These are phyloP conservation scores for Temnothorax unifasciatus DNA, from an alignment of 2,888 invertebrate genomes.

Conservation along the genomic window DNA sequence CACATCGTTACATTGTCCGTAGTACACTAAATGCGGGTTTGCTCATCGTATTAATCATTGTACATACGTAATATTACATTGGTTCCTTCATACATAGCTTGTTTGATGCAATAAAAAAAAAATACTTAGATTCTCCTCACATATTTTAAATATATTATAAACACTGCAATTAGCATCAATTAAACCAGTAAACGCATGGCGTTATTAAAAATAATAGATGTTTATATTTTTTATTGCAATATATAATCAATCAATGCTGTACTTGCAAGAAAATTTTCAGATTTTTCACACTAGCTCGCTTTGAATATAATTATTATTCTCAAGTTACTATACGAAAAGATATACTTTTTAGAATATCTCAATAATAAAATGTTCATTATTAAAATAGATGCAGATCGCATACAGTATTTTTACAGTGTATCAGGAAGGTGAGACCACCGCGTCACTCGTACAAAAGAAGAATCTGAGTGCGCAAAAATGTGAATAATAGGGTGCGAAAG, in stretches of 20 bases:
- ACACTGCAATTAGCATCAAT: background rate
- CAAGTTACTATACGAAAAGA: background rate
- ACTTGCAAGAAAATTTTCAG: slow-evolving; percentile 1
- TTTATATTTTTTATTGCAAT: background rate
- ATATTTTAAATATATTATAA: background rate
- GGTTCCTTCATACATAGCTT: background rate
- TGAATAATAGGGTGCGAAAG: background rate
- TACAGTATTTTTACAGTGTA: background rate
- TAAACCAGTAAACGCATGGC: background rate
- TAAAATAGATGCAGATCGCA: background rate
- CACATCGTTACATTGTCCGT: background rate
- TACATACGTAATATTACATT: background rate
- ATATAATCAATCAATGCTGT: background rate
- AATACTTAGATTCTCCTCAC: background rate
- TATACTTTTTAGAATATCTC: background rate
- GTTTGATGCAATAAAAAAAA: slow-evolving; percentile 1
- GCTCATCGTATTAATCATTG: background rate
- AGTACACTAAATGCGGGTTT: background rate
- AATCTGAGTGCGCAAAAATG: background rate
- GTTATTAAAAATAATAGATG: background rate
- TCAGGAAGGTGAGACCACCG: background rate
- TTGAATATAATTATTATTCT: background rate
- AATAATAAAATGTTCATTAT: background rate
- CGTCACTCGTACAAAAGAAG: too few species aligned
- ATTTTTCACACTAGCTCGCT: background rate